phyloP scores from a whole-genome alignment of 2,113 vertebrate genomes.

The Indri indri region DNA sequence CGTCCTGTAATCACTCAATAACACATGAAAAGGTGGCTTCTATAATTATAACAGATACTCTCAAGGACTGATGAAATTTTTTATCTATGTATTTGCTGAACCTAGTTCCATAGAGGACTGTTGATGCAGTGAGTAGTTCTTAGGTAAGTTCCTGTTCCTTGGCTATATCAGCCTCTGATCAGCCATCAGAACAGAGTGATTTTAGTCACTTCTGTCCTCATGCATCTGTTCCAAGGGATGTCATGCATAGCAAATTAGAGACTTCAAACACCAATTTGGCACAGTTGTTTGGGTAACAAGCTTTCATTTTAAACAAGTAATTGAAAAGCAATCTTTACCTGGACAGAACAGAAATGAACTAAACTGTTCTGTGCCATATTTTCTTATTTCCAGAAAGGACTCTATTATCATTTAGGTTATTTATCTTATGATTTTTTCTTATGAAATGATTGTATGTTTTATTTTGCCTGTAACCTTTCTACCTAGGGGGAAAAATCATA shows the following conservation, averaged over 20 bases:
- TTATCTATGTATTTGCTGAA: background rate
- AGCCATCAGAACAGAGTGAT: constrained; percentile 77
- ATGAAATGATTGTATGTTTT: background rate
- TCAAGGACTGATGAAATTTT: background rate
- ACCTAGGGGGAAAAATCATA: constrained; percentile 1
- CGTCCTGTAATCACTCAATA: background rate
- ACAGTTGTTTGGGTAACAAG: constrained; percentile 77
- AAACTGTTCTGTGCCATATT: background rate
- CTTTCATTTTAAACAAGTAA: constrained; percentile 76
- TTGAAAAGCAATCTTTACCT: constrained; percentile 55
- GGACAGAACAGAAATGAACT: constrained; percentile 57
- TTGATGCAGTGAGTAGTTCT: background rate
- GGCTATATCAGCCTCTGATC: constrained; percentile 61
- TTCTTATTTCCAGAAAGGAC: constrained; percentile 28
- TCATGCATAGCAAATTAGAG: constrained; percentile 78
- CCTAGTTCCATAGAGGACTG: background rate
- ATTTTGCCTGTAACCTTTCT: constrained; percentile 34
- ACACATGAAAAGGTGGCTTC: background rate
- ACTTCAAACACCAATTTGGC: constrained; percentile 63
- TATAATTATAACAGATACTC: background rate
- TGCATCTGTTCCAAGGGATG: constrained; percentile 76
- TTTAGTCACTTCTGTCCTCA: constrained; percentile 71
- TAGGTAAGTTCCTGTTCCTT: background rate
- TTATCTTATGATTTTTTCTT: background rate
- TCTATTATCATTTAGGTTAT: background rate